Evolutionary conservation across 2,797 vertebrate genomes (phyloP).

Genomic region (Apogon hyalosoma): DNA sequence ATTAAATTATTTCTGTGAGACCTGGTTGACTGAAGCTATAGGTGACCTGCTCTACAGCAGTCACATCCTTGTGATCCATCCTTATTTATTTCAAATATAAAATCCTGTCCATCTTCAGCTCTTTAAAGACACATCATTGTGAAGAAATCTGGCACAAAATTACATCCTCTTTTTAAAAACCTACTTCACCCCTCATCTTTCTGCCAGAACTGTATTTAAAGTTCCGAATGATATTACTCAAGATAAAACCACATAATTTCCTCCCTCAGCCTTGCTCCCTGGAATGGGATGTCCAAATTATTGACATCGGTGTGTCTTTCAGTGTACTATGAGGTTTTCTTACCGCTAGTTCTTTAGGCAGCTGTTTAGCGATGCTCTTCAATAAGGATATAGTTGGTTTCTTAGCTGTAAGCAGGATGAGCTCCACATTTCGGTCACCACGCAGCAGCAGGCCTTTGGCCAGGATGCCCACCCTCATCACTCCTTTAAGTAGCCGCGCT

Average conservation of each 20-base stretch:
- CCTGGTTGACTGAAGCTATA: too few relatives aligned
- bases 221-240: neutral
- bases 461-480: conserved; percentile 88
- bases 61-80: conserved; percentile 1
- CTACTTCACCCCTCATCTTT: neutral
- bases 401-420: conserved; percentile 87
- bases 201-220: neutral
- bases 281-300: neutral
- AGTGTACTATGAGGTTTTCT: conserved; percentile 28
- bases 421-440: conserved; percentile 85
- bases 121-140: conserved; percentile 41
- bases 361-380: conserved; percentile 78
- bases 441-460: conserved; percentile 89
- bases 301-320: neutral
- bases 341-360: conserved; percentile 87
- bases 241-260: conserved; percentile 17
- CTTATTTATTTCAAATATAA: conserved; percentile 4
- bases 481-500: conserved; percentile 84
- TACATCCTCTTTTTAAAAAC: conserved; percentile 31
- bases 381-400: conserved; percentile 85
- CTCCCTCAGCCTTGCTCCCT: conserved; percentile 16
- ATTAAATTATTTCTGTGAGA: too few relatives aligned
- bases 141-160: neutral
- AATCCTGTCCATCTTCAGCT: conserved; percentile 1
- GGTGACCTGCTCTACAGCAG: neutral